Percentiles rank a stretch among this genome's conserved stretches.
Evolutionary conservation across 2,797 vertebrate genomes (phyloP).

Genomic region (Spatula versicolor): DNA sequence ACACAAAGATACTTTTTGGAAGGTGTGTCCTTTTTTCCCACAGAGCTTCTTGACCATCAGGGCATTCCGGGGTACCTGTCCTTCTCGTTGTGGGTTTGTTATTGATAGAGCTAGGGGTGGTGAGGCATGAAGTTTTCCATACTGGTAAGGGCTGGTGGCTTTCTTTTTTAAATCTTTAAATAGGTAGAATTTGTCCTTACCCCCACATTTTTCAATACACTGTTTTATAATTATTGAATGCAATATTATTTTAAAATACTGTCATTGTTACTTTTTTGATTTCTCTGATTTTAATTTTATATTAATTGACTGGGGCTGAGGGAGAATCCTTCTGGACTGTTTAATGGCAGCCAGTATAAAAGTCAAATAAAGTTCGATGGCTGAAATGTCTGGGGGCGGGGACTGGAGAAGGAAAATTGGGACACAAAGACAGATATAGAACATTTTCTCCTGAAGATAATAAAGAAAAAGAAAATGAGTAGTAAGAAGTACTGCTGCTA

Average conservation of each 20-base stretch:
- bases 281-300: not conserved
- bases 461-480: not conserved
- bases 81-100: not conserved
- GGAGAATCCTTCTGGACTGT: not conserved
- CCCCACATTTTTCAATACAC: not conserved
- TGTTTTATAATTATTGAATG: not conserved
- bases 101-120: not conserved
- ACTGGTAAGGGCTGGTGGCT: rapidly evolving
- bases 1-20: not conserved
- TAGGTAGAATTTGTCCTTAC: not conserved
- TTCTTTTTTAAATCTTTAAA: not conserved
- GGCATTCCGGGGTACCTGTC: not conserved
- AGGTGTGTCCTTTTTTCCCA: rapidly evolving
- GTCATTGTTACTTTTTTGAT: not conserved
- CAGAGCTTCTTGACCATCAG: rapidly evolving
- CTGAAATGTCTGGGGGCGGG: not conserved
- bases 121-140: not conserved
- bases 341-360: not conserved
- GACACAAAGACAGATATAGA: not conserved
- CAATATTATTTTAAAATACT: not conserved
- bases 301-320: not conserved
- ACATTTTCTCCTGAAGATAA: not conserved
- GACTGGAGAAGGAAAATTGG: not conserved
- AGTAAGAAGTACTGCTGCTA: not conserved
- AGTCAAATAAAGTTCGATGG: not conserved